phyloP scores from a whole-genome alignment of 2,113 vertebrate genomes.

The Phyllostomus discolor region DNA sequence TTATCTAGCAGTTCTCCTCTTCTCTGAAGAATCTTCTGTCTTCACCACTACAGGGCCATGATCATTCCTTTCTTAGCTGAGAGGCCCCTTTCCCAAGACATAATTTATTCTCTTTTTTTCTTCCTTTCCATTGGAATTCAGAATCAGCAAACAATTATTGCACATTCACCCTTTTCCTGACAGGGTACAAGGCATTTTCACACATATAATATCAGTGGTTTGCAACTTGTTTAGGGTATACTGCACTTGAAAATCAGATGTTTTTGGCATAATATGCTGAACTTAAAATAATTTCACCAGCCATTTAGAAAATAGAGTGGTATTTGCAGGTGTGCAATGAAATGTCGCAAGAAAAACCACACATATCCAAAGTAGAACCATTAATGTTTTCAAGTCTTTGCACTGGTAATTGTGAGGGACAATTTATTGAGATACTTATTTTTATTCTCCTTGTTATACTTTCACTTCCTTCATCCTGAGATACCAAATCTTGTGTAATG shows the following conservation, averaged over 20 bases:
- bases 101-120: not conserved
- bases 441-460: not conserved
- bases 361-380: not conserved
- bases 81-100: not conserved
- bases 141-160: not conserved
- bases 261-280: constrained; percentile 26
- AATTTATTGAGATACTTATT: not conserved
- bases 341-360: not conserved
- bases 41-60: not conserved
- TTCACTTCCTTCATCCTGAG: not conserved
- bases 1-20: not conserved
- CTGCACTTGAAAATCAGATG: not conserved
- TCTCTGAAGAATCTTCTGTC: not conserved
- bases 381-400: not conserved
- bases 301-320: not conserved
- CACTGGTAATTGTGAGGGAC: not conserved
- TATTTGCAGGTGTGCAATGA: not conserved
- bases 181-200: not conserved
- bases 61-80: not conserved
- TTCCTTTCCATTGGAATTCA: not conserved
- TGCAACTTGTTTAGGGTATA: not conserved
- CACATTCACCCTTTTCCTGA: not conserved
- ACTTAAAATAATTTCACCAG: constrained; percentile 39
- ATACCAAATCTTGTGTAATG: not conserved
- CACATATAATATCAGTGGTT: not conserved